Base-by-base conservation (phyloP, 1,140 invertebrate genomes). In the Drosophila nannoptera region DNA sequence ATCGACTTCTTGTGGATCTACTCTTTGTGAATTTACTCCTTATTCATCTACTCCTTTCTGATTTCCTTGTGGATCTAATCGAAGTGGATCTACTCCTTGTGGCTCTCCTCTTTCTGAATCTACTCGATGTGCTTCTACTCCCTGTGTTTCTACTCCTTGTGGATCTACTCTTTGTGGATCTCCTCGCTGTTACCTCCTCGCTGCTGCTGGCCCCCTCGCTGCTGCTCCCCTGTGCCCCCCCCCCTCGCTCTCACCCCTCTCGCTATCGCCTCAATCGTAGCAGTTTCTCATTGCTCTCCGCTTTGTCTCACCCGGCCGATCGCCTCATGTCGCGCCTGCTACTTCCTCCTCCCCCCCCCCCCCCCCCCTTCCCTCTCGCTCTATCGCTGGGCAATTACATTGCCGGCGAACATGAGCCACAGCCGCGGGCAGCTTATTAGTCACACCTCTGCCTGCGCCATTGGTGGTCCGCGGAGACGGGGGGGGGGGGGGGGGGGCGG, bases 381-480 rank as follows among this genome's bases (percentile, higher is more conserved):
- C n/a, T 6, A 42, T n/a, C 40, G 40, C 12, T 43, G 8, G 36
- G 36, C 40, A 56, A 45, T 45, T 56, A 45, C 14, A 33, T 32
- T 45, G 53, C 38, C 14, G 38, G 11, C 7, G 22, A 56, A 56
- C 40, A 32, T 14, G 29, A 56, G 12, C 55, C 46, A 46, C 54
- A 59, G 31, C 54, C 42, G 48, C 64, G 60, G 52, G 5, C 52
- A 58, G 32, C 56, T 59, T 50, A 71, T 67, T 65, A 75, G 69
- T 72, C 69, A 69, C 69, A 68, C 69, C 69, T 72, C 45, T 38
- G 16, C 33, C n/a, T 52, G 52, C 52, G 58, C 72, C 72, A 72
- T 75, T 75, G 72, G 72, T 75, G 72, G 72, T 75, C 72, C 14
- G 5, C 5, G 14, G n/a, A 14, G 40, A 4, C n/a, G 7, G 40